Evolutionary conservation across 2,113 vertebrate genomes (phyloP).

Genomic region (Erythrolamprus reginae): DNA sequence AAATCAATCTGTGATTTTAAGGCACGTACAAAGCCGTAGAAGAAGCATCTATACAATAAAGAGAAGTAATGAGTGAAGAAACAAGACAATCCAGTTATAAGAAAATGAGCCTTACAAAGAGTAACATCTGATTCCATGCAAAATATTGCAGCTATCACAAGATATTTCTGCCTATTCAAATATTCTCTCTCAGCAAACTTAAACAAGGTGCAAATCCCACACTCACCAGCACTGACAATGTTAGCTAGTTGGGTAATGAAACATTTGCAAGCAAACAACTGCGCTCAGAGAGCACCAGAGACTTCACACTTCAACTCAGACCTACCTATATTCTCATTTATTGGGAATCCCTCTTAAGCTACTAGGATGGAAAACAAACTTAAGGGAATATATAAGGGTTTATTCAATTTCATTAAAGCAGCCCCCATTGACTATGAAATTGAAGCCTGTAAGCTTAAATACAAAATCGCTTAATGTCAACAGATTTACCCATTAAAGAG

Average conservation of each 20-base stretch:
- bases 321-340: neutral
- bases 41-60: neutral
- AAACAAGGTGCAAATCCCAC: neutral
- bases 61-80: neutral
- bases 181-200: neutral
- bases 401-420: neutral
- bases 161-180: neutral
- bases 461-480: rapidly evolving
- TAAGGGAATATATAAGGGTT: neutral
- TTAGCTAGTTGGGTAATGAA: neutral
- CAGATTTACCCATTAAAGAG: neutral
- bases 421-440: neutral
- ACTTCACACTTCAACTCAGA: neutral
- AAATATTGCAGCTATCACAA: neutral
- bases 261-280: neutral
- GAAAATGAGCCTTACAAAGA: neutral
- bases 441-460: neutral
- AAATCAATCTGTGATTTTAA: neutral
- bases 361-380: neutral
- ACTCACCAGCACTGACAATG: neutral
- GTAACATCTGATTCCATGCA: neutral
- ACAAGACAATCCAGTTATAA: neutral
- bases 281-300: neutral
- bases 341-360: neutral
- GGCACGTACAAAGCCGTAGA: neutral